Evolutionary conservation across 2,113 vertebrate genomes (phyloP).

Genomic region (Anhinga anhinga): DNA sequence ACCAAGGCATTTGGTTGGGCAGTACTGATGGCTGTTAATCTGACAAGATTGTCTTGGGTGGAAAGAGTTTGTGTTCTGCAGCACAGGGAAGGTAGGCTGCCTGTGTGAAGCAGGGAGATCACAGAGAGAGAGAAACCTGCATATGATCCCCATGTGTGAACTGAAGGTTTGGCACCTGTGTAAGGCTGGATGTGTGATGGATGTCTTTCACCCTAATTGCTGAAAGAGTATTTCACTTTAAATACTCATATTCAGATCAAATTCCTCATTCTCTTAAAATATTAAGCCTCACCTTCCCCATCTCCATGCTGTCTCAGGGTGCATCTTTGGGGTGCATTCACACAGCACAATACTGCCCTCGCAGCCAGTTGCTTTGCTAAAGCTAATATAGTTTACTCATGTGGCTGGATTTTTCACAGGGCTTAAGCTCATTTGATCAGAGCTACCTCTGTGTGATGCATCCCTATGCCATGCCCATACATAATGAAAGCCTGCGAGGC

Average conservation of each 20-base stretch:
- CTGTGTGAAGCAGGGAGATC: not conserved
- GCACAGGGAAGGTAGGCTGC: not conserved
- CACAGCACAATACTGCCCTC: not conserved
- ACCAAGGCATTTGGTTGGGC: not conserved
- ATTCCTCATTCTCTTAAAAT: not conserved
- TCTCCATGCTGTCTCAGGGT: not conserved
- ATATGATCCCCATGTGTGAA: rapidly evolving
- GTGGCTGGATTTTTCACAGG: not conserved
- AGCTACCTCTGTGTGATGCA: not conserved
- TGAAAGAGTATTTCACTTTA: not conserved
- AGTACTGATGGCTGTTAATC: not conserved
- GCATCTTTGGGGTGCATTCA: not conserved
- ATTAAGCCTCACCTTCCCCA: not conserved
- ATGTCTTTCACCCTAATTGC: not conserved
- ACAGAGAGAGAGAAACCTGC: not conserved
- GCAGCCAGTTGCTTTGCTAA: not conserved
- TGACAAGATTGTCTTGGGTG: not conserved
- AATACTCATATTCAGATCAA: not conserved
- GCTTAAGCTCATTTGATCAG: not conserved
- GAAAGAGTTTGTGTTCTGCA: not conserved
- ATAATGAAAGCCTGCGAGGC: not conserved
- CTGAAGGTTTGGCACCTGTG: not conserved
- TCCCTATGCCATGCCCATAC: not conserved
- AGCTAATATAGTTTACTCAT: not conserved
- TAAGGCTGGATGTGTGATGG: not conserved